Percentiles rank a stretch among this genome's conserved stretches.
These are phyloP conservation scores for Entelurus aequoreus DNA, from an alignment of 2,113 vertebrate genomes.

Conservation along the genomic window DNA sequence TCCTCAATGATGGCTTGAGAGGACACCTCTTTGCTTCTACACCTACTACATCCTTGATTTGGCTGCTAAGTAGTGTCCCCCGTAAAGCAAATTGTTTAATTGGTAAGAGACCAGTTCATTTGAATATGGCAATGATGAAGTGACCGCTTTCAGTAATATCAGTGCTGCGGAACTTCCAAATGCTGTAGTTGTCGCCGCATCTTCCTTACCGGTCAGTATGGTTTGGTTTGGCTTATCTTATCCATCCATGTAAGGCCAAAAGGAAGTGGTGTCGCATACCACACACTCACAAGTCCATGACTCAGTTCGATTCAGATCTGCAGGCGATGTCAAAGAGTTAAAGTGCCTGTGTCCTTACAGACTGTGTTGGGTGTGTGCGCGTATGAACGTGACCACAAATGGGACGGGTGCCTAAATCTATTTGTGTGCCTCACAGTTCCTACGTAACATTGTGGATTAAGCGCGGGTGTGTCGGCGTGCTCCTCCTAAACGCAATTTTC, in stretches of 20 bases:
- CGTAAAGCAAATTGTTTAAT: neutral
- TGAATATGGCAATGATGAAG: slow-evolving; percentile 26
- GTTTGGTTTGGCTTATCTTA: slow-evolving; percentile 15
- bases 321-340: slow-evolving; percentile 28
- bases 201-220: slow-evolving; percentile 28
- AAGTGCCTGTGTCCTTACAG: slow-evolving; percentile 36
- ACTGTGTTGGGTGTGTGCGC: slow-evolving; percentile 57
- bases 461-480: slow-evolving; percentile 33
- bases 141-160: slow-evolving; percentile 9
- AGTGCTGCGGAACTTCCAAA: slow-evolving; percentile 12
- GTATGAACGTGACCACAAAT: slow-evolving; percentile 51
- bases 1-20: slow-evolving; percentile 7
- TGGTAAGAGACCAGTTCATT: slow-evolving; percentile 15
- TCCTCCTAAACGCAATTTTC: slow-evolving; percentile 37
- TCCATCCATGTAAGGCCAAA: neutral
- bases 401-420: slow-evolving; percentile 58
- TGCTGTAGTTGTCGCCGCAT: slow-evolving; percentile 19
- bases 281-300: slow-evolving; percentile 14
- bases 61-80: neutral
- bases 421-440: slow-evolving; percentile 62
- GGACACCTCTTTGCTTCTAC: neutral
- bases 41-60: slow-evolving; percentile 6
- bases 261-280: neutral
- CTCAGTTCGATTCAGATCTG: slow-evolving; percentile 44
- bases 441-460: slow-evolving; percentile 49